Percentiles rank a stretch among this genome's conserved stretches.
Conservation (phyloP, 2,888 invertebrate genomes). For the Mimas tiliae region DNA sequence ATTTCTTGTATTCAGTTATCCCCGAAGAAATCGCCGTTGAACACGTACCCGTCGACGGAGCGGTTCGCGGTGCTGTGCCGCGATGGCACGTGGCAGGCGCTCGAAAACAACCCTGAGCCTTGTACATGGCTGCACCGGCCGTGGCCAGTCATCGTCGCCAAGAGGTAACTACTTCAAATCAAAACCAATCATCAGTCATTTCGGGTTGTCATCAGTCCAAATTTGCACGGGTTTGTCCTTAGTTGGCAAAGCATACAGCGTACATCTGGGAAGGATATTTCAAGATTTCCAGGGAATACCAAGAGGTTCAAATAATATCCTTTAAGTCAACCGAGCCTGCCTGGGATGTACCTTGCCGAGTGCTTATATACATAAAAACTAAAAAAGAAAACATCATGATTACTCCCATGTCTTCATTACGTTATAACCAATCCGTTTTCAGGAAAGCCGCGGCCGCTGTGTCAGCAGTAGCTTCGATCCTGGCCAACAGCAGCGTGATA, state of each 20-base stretch:
- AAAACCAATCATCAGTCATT: not conserved
- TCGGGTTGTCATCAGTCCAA: not conserved
- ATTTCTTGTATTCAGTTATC: constrained; percentile 41
- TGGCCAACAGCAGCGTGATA: constrained; percentile 49
- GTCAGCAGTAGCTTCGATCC: constrained; percentile 42
- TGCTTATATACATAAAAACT: no score
- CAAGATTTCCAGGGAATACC: no score
- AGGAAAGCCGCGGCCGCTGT: constrained; percentile 72
- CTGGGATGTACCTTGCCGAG: no score
- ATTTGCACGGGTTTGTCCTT: no score
- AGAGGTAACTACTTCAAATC: constrained; percentile 70
- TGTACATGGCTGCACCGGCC: constrained; percentile 93
- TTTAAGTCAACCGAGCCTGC: no score
- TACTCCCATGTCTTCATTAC: no score
- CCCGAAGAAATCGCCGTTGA: not conserved
- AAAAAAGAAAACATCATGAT: no score
- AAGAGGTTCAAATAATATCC: no score
- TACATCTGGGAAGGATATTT: no score
- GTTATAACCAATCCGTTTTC: constrained; percentile 9
- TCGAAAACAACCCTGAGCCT: constrained; percentile 82
- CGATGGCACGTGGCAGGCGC: constrained; percentile 87
- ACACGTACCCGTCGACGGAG: constrained; percentile 37
- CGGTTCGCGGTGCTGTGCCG: constrained; percentile 90
- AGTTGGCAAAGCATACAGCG: no score
- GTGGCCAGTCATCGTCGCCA: constrained; percentile 90